Conservation (phyloP, 2,888 invertebrate genomes). For the Dolichomitus sp. region DNA sequence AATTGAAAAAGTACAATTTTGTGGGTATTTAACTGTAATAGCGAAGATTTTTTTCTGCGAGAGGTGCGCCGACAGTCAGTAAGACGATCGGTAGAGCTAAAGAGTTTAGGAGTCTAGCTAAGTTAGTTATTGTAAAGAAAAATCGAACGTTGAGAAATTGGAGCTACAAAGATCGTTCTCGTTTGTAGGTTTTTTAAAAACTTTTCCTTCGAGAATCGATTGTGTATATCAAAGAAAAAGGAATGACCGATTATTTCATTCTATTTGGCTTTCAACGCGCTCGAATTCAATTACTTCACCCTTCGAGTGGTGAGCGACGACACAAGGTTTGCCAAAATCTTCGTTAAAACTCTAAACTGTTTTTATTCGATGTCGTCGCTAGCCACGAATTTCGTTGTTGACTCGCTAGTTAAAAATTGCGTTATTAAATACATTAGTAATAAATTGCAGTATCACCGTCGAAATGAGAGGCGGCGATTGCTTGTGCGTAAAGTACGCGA, state of each 20-base stretch:
- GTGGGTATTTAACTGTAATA: slow-evolving; percentile 51
- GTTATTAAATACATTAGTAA: slow-evolving; percentile 6
- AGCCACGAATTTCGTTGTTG: slow-evolving; percentile 20
- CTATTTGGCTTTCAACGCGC: slow-evolving; percentile 33
- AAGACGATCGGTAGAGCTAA: slow-evolving; percentile 25
- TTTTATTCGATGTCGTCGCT: slow-evolving; percentile 41
- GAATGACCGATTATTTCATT: slow-evolving; percentile 25
- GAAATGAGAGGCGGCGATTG: slow-evolving; percentile 7
- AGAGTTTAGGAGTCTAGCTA: slow-evolving; percentile 14
- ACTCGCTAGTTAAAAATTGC: slow-evolving; percentile 11
- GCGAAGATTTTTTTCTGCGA: slow-evolving; percentile 35
- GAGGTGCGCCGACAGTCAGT: slow-evolving; percentile 17
- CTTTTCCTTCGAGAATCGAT: slow-evolving; percentile 26
- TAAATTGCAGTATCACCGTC: not conserved
- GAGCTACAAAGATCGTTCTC: slow-evolving; percentile 44
- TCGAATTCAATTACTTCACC: slow-evolving; percentile 28
- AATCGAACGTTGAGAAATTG: slow-evolving; percentile 32
- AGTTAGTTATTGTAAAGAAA: slow-evolving; percentile 35
- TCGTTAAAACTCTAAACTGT: slow-evolving; percentile 3
- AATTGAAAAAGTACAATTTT: slow-evolving; percentile 67
- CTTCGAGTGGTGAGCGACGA: slow-evolving; percentile 19
- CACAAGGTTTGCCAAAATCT: not conserved
- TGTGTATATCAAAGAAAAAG: slow-evolving; percentile 23
- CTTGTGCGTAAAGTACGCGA: slow-evolving; percentile 30
- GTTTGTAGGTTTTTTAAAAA: slow-evolving; percentile 11